Conservation (phyloP, 2,113 vertebrate genomes). For the Phylloscopus trochilus region DNA sequence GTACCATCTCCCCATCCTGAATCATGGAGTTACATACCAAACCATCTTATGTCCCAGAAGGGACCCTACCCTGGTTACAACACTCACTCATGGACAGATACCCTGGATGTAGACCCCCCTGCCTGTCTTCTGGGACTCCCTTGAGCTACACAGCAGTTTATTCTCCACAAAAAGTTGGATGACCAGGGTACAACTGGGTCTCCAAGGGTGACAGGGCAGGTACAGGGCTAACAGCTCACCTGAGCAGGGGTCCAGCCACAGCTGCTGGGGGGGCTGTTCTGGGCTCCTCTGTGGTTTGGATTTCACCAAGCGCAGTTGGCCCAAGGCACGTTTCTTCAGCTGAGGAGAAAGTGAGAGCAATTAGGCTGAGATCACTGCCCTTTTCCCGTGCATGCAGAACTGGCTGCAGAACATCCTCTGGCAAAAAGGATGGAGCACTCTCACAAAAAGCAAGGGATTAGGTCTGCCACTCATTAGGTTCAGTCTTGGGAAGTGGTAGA, state of each 20-base stretch:
- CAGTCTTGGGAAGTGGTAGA: not conserved
- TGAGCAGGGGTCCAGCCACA: conserved; percentile 59
- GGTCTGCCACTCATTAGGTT: not conserved
- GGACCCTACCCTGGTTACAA: not conserved
- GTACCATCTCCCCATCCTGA: not conserved
- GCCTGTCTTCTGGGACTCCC: not conserved
- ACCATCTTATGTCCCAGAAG: not conserved
- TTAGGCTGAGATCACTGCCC: not conserved
- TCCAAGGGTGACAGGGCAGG: not conserved
- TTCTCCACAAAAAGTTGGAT: not conserved
- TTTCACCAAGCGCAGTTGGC: conserved; percentile 71
- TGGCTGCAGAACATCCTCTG: not conserved
- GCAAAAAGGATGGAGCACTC: not conserved
- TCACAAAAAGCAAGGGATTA: not conserved
- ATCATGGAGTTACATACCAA: not conserved
- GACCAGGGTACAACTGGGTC: not conserved
- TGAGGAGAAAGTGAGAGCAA: not conserved
- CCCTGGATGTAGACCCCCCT: not conserved
- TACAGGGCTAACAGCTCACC: conserved; percentile 40
- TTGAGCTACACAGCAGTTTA: not conserved
- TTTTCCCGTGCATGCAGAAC: not conserved
- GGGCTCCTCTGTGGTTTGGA: conserved; percentile 41
- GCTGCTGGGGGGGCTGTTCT: conserved; percentile 11
- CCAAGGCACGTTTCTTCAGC: conserved; percentile 75
- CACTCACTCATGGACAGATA: not conserved